Percentiles rank a stretch among this genome's conserved stretches.
Evolutionary conservation across 2,797 vertebrate species (phyloP).

Genomic region (Acanthurus lineatus): DNA sequence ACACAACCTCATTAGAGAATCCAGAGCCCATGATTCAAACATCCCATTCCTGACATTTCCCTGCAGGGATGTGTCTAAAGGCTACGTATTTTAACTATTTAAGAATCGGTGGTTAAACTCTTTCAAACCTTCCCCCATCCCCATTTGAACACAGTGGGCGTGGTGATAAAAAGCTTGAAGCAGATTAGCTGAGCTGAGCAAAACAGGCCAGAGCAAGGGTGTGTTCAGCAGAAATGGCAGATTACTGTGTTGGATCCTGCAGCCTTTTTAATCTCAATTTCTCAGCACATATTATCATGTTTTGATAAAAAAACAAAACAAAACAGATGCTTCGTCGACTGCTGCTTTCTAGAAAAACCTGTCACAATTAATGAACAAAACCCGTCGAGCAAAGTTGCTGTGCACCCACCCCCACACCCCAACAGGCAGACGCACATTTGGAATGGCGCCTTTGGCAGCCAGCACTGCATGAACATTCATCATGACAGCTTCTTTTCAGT

Average conservation of each 20-base stretch:
- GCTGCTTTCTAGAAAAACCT: neutral
- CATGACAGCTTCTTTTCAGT: constrained; percentile 81
- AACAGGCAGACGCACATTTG: constrained; percentile 58
- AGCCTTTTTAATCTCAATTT: neutral
- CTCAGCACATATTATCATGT: neutral
- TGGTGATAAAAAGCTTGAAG: constrained; percentile 42
- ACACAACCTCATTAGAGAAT: neutral
- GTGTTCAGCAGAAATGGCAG: constrained; percentile 10
- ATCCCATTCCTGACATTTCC: constrained; percentile 3
- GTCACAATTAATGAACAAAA: constrained; percentile 2
- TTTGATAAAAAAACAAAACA: neutral
- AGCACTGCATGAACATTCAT: constrained; percentile 81
- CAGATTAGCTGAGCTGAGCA: constrained; percentile 73
- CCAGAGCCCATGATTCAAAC: neutral
- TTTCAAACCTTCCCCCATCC: constrained; percentile 30
- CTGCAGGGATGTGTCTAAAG: constrained; percentile 9
- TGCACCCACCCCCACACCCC: neutral
- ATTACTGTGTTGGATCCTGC: neutral
- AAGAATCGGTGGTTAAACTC: constrained; percentile 28
- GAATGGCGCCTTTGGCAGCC: constrained; percentile 67
- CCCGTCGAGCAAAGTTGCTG: neutral
- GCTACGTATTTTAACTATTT: constrained; percentile 21
- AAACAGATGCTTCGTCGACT: too few species aligned
- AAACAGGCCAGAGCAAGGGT: constrained; percentile 30
- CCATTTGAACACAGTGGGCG: constrained; percentile 37